Conservation (phyloP, 2,797 vertebrate species). For the Arremon brunneinucha region DNA sequence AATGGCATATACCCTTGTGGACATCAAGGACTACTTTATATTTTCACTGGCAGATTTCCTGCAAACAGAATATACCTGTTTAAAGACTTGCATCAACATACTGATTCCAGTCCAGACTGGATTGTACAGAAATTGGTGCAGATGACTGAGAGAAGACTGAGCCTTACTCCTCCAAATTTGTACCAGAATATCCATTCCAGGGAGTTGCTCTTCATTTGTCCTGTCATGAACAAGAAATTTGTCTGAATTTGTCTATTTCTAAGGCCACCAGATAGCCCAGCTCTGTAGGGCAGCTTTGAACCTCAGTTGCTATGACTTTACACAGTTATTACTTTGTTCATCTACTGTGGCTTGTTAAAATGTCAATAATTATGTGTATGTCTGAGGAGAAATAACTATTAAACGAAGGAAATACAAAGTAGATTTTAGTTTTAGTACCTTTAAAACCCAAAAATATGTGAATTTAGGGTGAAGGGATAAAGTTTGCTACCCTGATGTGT, state of each 20-base stretch:
- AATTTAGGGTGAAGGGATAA: not conserved
- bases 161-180: not conserved
- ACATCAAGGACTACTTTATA: not conserved
- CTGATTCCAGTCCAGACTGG: not conserved
- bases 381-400: not conserved
- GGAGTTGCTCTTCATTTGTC: not conserved
- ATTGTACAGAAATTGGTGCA: not conserved
- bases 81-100: not conserved
- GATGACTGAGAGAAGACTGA: not conserved
- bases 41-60: not conserved
- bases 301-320: not conserved
- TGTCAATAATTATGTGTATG: not conserved
- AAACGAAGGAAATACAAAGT: not conserved
- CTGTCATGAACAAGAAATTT: not conserved
- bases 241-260: not conserved
- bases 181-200: not conserved
- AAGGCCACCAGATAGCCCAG: not conserved
- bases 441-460: not conserved
- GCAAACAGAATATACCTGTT: not conserved
- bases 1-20: not conserved
- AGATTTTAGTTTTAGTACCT: not conserved
- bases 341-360: not conserved
- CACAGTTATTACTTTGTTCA: not conserved
- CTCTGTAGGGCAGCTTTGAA: not conserved
- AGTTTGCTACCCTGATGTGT: not conserved